Base-by-base conservation (phyloP, 92 coral and sea anemone genomes). In the Zoanthus sansibaricus region DNA sequence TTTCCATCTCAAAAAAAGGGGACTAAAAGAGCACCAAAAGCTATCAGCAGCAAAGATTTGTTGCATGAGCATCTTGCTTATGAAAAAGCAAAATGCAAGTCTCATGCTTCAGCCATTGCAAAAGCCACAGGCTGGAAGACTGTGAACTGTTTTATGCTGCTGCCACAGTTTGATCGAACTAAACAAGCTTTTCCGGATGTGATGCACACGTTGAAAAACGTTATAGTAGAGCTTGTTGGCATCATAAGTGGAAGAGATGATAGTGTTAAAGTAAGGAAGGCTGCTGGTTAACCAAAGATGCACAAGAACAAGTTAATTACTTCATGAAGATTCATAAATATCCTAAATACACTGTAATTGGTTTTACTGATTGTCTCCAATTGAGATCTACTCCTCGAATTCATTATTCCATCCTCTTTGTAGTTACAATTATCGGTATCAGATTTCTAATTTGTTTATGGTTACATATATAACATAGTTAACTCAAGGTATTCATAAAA, bases 191-290 rank as follows among this genome's bases (percentile, higher is more conserved):
- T 32, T 70, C 86, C 90, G 15, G 90, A 87, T 52, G 64, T 83
- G 2, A 87, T 87, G 90, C 90, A 87, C 86, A 87, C 86, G 32
- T 10, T 69, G 46, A 87, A 82, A 20, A 87, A 78, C 54, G 86
- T 54, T 45, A 33, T 78, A 44, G 75, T 83, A n/a, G 73, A 73
- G 47, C 54, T 86, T 15, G 76, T 78, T 32, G 73, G 56, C 13
- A 75, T 70, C 64, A 21, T 75, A 6, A 48, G 33, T 1, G 79
- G 79, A 30, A 18, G 79, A n/a, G 12, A 75, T 14, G 79, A 75
- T 64, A 75, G 17, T 31, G 76, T 51, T 31, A 71, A 33, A 71
- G 72, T 68, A 68, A 68, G 72, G 72, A 68, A 68, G 21, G 72
- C 72, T 67, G 44, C 21, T 68, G 72, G 72, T 68, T 68, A 68